Evolutionary conservation across 2,113 vertebrate species (phyloP).

Genomic region (Malurus alboscapulatus): DNA sequence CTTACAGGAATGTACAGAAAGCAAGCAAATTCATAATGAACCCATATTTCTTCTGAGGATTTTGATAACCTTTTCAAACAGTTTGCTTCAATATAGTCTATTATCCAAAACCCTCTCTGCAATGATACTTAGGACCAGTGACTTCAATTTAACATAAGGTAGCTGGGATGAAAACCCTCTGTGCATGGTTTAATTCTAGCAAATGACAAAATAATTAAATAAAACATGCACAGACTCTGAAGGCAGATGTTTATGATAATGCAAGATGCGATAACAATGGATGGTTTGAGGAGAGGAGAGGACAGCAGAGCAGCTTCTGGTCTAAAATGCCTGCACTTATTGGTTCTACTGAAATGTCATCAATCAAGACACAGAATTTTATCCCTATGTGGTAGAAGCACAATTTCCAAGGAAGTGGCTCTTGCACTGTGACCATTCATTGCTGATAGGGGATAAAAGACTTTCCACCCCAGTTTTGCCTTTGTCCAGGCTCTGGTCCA

Average conservation of each 20-base stretch:
- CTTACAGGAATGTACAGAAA: neutral
- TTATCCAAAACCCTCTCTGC: neutral
- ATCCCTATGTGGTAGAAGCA: slow-evolving; percentile 28
- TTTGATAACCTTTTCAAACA: neutral
- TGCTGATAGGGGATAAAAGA: slow-evolving; percentile 37
- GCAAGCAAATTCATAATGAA: neutral
- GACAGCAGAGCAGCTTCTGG: neutral
- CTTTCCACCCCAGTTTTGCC: slow-evolving; percentile 12
- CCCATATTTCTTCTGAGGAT: neutral
- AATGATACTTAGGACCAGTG: slow-evolving; percentile 55
- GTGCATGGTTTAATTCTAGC: slow-evolving; percentile 36
- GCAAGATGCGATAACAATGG: neutral
- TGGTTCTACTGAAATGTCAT: neutral
- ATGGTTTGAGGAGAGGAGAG: slow-evolving; percentile 22
- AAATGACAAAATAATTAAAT: slow-evolving; percentile 72
- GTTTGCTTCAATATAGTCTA: neutral
- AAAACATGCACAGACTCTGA: slow-evolving; percentile 21
- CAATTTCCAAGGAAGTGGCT: slow-evolving; percentile 19
- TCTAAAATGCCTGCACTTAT: neutral
- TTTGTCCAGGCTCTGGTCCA: neutral
- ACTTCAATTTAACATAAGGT: slow-evolving; percentile 40
- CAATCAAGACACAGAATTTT: slow-evolving; percentile 46
- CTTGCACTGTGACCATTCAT: neutral
- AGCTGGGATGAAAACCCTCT: slow-evolving; percentile 2
- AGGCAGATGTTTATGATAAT: slow-evolving; percentile 9